phyloP scores from a whole-genome alignment of 1,140 invertebrate genomes.

The Copidosoma floridanum region DNA sequence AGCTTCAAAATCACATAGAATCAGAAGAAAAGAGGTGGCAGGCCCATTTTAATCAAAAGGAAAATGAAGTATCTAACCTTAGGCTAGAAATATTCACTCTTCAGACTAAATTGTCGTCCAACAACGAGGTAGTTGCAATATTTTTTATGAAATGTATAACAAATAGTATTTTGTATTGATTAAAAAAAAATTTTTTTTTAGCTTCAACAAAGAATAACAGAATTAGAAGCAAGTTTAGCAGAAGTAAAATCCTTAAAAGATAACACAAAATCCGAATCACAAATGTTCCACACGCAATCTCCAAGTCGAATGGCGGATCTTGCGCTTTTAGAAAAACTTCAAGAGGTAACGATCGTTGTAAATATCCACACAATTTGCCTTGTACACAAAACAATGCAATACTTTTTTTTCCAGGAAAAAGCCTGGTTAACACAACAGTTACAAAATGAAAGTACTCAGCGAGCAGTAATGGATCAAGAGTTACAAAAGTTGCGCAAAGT shows the following conservation, averaged over 20 bases:
- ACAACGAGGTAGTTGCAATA: conserved; percentile 36
- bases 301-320: conserved; percentile 16
- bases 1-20: conserved; percentile 69
- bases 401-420: conserved; percentile 36
- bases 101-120: conserved; percentile 34
- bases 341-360: conserved; percentile 40
- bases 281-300: conserved; percentile 14
- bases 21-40: conserved; percentile 70
- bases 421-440: conserved; percentile 35
- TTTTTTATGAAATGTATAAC: no score
- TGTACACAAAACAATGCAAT: neutral
- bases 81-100: conserved; percentile 52
- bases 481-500: conserved; percentile 36
- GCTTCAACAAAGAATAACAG: conserved; percentile 38
- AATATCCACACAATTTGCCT: neutral
- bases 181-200: conserved; percentile 19
- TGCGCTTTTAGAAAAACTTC: conserved; percentile 35
- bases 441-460: conserved; percentile 37
- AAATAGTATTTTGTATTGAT: no score
- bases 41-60: conserved; percentile 61
- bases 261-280: conserved; percentile 30
- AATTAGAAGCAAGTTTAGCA: conserved; percentile 40
- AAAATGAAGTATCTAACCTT: conserved; percentile 62
- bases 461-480: conserved; percentile 35
- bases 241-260: conserved; percentile 32